Percentiles rank a stretch among this genome's conserved stretches.
Evolutionary conservation across 2,113 vertebrate genomes (phyloP).

Genomic region (Solea senegalensis): DNA sequence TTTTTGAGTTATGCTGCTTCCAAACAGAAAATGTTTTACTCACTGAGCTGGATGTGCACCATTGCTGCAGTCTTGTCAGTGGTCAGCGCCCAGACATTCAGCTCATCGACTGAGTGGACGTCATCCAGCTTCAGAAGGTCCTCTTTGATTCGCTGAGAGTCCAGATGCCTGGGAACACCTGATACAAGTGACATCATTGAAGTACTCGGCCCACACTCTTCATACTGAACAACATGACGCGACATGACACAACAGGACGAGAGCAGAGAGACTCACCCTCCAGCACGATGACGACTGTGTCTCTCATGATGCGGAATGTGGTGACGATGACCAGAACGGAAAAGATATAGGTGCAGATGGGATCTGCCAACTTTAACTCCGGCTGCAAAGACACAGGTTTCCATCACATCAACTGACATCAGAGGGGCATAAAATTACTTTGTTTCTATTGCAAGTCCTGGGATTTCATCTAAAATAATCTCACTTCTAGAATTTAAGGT

Average conservation of each 20-base stretch:
- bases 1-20: no score
- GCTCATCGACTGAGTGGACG: constrained; percentile 91
- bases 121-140: constrained; percentile 93
- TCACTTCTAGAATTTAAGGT: background rate
- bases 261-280: constrained; percentile 85
- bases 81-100: constrained; percentile 96
- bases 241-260: background rate
- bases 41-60: constrained; percentile 93
- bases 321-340: constrained; percentile 94
- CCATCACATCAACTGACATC: background rate
- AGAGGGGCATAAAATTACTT: background rate
- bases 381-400: constrained; percentile 82
- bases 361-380: constrained; percentile 95
- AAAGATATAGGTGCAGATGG: constrained; percentile 97
- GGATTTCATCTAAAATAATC: background rate
- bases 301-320: constrained; percentile 91
- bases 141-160: constrained; percentile 87
- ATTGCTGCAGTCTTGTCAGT: constrained; percentile 90
- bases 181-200: background rate
- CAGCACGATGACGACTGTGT: constrained; percentile 91
- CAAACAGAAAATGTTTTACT: constrained; percentile 46
- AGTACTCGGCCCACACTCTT: rapidly evolving
- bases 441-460: background rate
- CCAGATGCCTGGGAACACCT: constrained; percentile 93
- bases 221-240: background rate